Conservation (phyloP, 2,113 vertebrate species). For the Pithys albifrons region DNA sequence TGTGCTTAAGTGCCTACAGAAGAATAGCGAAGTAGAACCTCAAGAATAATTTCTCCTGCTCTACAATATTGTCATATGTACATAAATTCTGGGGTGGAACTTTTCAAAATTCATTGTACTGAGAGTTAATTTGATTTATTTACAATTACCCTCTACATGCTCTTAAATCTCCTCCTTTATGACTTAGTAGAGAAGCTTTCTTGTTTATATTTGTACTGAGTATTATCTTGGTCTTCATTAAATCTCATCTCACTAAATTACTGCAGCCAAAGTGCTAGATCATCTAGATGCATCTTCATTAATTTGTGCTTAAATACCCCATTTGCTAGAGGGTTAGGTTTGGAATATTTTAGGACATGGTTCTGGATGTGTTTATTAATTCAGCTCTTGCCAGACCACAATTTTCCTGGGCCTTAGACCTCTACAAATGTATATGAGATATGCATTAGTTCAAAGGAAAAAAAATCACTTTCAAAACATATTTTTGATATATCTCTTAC, state of each 20-base stretch:
- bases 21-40: not conserved
- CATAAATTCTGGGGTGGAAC: constrained; percentile 21
- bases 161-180: constrained; percentile 52
- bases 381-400: not conserved
- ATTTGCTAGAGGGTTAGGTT: not conserved
- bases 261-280: not conserved
- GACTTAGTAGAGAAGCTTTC: not conserved
- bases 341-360: not conserved
- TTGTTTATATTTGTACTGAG: constrained; percentile 40
- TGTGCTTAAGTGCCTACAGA: not conserved
- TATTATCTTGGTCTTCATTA: constrained; percentile 46
- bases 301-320: not conserved
- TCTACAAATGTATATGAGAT: not conserved
- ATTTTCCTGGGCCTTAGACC: not conserved
- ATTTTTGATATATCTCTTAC: not conserved
- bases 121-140: constrained; percentile 49
- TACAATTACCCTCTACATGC: constrained; percentile 9
- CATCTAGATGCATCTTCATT: not conserved
- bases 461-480: not conserved
- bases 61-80: not conserved
- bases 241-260: constrained; percentile 44
- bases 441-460: not conserved
- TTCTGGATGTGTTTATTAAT: not conserved
- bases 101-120: constrained; percentile 12
- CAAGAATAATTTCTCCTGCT: constrained; percentile 9